phyloP scores from a whole-genome alignment of 2,888 invertebrate genomes.

The Glyphotaelius pellucidus region DNA sequence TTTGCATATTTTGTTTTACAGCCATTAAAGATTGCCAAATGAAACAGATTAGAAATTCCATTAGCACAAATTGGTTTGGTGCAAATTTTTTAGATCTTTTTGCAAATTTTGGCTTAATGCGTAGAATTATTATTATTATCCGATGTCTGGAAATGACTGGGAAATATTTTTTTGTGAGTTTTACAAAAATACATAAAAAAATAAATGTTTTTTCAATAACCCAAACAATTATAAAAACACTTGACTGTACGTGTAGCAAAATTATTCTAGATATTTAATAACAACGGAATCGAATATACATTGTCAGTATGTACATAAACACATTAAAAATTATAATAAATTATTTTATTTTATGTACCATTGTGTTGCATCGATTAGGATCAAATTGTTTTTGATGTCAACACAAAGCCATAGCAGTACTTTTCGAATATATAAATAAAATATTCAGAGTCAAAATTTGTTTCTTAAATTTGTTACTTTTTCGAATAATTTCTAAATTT shows the following conservation, averaged over 20 bases:
- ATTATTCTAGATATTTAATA: not conserved
- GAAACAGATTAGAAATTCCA: not conserved
- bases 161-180: not conserved
- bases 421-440: not conserved
- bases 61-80: not conserved
- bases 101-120: not conserved
- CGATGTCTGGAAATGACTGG: not conserved
- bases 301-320: not conserved
- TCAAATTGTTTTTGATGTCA: not conserved
- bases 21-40: not conserved
- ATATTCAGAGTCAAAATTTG: not conserved
- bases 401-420: not conserved
- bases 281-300: not conserved
- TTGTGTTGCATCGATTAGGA: not conserved
- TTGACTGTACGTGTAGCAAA: not conserved
- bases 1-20: not conserved
- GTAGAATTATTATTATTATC: not conserved
- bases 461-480: not conserved
- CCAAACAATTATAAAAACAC: not conserved
- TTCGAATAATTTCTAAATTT: not conserved
- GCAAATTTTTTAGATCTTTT: not conserved
- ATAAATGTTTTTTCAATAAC: not conserved
- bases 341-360: not conserved
- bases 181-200: not conserved
- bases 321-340: not conserved